Base-by-base conservation (phyloP, 2,888 invertebrate genomes). In the Linhomoeus sp. region DNA sequence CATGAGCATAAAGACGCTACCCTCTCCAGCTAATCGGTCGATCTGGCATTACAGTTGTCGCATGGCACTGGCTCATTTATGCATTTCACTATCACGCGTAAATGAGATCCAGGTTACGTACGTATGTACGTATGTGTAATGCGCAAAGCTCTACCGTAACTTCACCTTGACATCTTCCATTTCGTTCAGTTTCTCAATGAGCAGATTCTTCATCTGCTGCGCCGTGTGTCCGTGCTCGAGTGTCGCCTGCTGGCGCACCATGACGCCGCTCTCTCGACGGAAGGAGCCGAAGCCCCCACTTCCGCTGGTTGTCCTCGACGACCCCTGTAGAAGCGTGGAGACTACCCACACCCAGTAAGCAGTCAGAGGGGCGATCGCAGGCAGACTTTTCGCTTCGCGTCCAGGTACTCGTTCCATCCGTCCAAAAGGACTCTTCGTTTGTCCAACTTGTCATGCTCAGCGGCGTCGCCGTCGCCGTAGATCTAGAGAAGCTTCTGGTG, bases 181-280 rank as follows among this genome's bases (percentile, higher is more conserved):
- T 26, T 61, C 62, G 43, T 55, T 58, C 53, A 63, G 55, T 43
- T 61, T 63, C 47, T 63, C 63, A 52, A 60, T 60, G 19, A 63
- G 51, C 35, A 61, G 48, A 3, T 55, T 57, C 44, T 59, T 49
- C 43, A 44, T 26, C 20, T 49, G 25, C 17, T 36, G 20, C 9
- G 35, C 22, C 29, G 44, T 58, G 2, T 58, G 52, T 33, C 56
- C 50, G 42, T 61, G 60, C 22, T 55, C 19, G 12, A 2, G 22
- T 17, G 19, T 51, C 15, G 57, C 58, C 23, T 53, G 44, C 23
- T 55, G 57, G 7, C 62, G 58, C 37, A 61, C 57, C 50, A 58
- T 55, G 14, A 60, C 63, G 39, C 58, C 54, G 42, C 42, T 42
- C 40, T 12, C 24, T 3, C 40, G 40, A 3, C 22, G 42, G 5